These are phyloP conservation scores for Bungarus multicinctus DNA, from an alignment of 2,113 vertebrate species.

Conservation along the genomic window DNA sequence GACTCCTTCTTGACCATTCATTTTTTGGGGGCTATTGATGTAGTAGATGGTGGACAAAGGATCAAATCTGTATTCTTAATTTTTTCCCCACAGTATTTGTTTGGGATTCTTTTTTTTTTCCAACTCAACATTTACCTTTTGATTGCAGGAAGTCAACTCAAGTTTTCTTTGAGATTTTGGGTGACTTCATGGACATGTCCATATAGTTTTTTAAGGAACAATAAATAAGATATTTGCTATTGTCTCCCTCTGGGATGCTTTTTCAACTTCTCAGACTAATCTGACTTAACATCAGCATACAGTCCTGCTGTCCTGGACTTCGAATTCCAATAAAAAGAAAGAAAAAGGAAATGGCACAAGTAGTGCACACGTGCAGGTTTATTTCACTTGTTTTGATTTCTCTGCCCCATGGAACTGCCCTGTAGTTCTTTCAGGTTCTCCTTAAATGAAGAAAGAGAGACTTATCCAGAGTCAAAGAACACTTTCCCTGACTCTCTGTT, in stretches of 20 bases:
- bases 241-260: neutral
- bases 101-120: neutral
- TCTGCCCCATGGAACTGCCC: conserved; percentile 71
- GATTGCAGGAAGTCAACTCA: conserved; percentile 65
- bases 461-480: too few species aligned
- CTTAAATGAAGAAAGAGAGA: neutral
- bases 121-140: conserved; percentile 67
- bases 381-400: conserved; percentile 75
- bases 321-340: conserved; percentile 55
- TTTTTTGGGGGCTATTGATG: neutral
- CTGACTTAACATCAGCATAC: conserved; percentile 74
- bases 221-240: neutral
- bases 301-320: conserved; percentile 69
- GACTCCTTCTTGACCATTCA: too few species aligned
- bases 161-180: neutral
- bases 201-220: neutral
- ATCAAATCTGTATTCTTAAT: neutral
- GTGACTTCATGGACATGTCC: neutral
- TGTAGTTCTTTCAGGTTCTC: conserved; percentile 71
- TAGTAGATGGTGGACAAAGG: neutral
- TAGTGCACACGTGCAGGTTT: conserved; percentile 55
- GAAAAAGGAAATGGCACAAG: neutral
- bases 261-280: neutral
- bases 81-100: neutral
- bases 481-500: neutral